phyloP scores from a whole-genome alignment of 2,797 vertebrate genomes.

The Myotis daubentonii region DNA sequence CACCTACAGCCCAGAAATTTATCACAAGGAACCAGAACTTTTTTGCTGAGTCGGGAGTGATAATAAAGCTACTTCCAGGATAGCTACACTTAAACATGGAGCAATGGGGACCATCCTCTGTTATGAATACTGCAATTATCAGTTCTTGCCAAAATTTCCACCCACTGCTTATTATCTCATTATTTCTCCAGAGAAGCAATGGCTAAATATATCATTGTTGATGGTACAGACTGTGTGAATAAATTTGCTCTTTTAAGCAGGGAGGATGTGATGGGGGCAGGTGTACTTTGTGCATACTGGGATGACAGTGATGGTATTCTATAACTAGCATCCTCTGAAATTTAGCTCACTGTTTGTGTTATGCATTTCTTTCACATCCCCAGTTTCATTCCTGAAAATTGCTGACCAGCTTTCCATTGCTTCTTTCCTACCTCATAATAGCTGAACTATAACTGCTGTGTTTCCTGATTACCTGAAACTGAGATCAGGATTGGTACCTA shows the following conservation, averaged over 20 bases:
- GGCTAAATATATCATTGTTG: neutral
- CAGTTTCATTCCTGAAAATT: slow-evolving; percentile 71
- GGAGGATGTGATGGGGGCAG: neutral
- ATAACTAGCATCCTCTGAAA: slow-evolving; percentile 57
- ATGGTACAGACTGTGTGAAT: neutral
- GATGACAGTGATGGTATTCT: neutral
- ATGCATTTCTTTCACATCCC: slow-evolving; percentile 42
- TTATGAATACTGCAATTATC: slow-evolving; percentile 28
- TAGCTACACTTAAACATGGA: slow-evolving; percentile 12
- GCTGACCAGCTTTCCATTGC: slow-evolving; percentile 66
- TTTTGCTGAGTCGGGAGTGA: neutral
- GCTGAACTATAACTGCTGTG: slow-evolving; percentile 73
- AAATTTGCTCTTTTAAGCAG: neutral
- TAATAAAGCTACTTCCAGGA: neutral
- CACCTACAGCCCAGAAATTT: neutral
- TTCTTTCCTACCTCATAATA: slow-evolving; percentile 76
- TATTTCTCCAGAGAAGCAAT: slow-evolving; percentile 51
- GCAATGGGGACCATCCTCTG: neutral
- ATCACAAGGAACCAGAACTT: neutral
- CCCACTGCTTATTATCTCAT: slow-evolving; percentile 54
- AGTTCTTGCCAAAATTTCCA: slow-evolving; percentile 55
- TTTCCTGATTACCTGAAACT: slow-evolving; percentile 82
- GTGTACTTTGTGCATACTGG: neutral
- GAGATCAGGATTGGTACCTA: slow-evolving; percentile 82
- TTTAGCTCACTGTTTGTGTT: slow-evolving; percentile 52